Percentiles rank a stretch among this genome's conserved stretches.
These are phyloP conservation scores for Archaeoteleia sp. DNA, from an alignment of 2,888 invertebrate species.

Conservation along the genomic window DNA sequence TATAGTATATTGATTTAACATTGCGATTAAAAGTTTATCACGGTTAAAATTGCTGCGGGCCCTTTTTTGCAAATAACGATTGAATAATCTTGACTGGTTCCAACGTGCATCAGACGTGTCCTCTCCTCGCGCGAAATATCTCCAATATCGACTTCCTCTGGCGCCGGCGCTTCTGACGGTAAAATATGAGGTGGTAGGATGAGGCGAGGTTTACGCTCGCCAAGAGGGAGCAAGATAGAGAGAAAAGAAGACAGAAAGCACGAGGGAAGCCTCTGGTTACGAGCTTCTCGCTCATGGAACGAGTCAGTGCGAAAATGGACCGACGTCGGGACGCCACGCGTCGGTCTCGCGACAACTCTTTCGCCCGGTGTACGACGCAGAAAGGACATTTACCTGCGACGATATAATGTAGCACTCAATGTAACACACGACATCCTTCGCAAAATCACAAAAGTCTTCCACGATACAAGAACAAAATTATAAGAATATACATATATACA, in stretches of 20 bases:
- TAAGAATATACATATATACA: slow-evolving; percentile 37
- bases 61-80: background rate
- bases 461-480: slow-evolving; percentile 60
- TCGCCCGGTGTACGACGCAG: slow-evolving; percentile 40
- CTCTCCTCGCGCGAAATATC: slow-evolving; percentile 48
- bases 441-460: slow-evolving; percentile 73
- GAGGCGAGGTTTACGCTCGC: slow-evolving; percentile 24
- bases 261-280: slow-evolving; percentile 22
- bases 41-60: too few relatives aligned
- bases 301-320: slow-evolving; percentile 70
- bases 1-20: too few relatives aligned
- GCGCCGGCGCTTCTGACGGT: slow-evolving; percentile 68
- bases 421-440: slow-evolving; percentile 29
- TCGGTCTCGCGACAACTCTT: slow-evolving; percentile 50
- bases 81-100: slow-evolving; percentile 12
- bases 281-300: slow-evolving; percentile 56
- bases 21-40: too few relatives aligned
- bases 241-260: background rate
- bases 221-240: slow-evolving; percentile 40
- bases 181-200: slow-evolving; percentile 31
- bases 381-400: slow-evolving; percentile 13
- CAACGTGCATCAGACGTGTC: slow-evolving; percentile 1
- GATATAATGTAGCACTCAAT: slow-evolving; percentile 58
- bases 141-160: slow-evolving; percentile 67
- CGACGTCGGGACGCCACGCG: slow-evolving; percentile 68